Percentiles rank a stretch among this genome's conserved stretches.
phyloP scores from a whole-genome alignment of 1,140 invertebrate genomes.

The Zaprionus camerounensis region DNA sequence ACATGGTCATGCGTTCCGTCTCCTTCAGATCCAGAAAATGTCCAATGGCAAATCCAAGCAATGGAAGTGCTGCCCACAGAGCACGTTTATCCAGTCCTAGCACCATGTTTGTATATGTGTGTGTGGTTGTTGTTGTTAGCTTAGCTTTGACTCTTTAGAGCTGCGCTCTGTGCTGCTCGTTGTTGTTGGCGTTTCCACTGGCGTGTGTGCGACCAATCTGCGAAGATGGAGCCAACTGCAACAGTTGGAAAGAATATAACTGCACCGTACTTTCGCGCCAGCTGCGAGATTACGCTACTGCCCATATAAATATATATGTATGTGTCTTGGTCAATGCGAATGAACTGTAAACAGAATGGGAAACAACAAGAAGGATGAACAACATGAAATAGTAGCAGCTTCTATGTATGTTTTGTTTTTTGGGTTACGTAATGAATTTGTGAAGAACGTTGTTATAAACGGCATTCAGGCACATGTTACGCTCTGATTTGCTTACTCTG shows the following conservation, averaged over 20 bases:
- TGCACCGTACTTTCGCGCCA: constrained; percentile 86
- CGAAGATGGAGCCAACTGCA: constrained; percentile 86
- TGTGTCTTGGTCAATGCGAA: constrained; percentile 52
- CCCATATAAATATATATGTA: constrained; percentile 71
- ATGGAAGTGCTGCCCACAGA: constrained; percentile 85
- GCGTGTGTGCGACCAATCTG: constrained; percentile 89
- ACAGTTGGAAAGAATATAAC: constrained; percentile 88
- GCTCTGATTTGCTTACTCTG: constrained; percentile 30
- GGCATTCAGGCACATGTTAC: not conserved
- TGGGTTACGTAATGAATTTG: constrained; percentile 50
- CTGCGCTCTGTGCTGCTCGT: constrained; percentile 62
- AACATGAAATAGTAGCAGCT: constrained; percentile 8
- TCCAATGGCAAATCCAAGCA: constrained; percentile 86
- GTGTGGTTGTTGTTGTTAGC: not conserved
- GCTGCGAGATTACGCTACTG: constrained; percentile 67
- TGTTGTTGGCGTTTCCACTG: constrained; percentile 87
- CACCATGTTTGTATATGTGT: constrained; percentile 83
- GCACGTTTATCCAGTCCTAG: constrained; percentile 85
- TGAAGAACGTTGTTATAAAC: not conserved
- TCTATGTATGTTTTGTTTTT: constrained; percentile 17
- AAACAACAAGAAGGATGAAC: constrained; percentile 45
- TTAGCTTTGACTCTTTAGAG: constrained; percentile 63
- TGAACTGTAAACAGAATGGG: constrained; percentile 52
- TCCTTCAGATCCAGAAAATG: constrained; percentile 88
- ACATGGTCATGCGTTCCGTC: constrained; percentile 88